Evolutionary conservation across 2,888 invertebrate genomes (phyloP).

Genomic region (Conops quadrifasciatus): DNA sequence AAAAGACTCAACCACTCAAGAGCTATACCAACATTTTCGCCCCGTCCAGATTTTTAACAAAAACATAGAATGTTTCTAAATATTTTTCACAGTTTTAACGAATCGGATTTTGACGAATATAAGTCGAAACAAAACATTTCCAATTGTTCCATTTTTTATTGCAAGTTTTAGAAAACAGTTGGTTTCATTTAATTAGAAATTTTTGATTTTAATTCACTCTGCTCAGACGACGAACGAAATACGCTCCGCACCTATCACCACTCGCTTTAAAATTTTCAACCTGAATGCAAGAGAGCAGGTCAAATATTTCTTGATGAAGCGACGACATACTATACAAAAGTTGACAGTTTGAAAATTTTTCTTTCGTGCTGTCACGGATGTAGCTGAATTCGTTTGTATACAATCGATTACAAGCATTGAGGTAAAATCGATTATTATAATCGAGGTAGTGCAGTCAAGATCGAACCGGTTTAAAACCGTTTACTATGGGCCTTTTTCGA

Average conservation of each 20-base stretch:
- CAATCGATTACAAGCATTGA: too few species aligned
- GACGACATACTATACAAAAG: constrained; percentile 12
- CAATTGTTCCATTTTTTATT: too few species aligned
- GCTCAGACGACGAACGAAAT: constrained; percentile 6
- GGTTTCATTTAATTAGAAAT: background rate
- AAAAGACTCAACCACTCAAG: constrained; percentile 13
- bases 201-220: constrained; percentile 9
- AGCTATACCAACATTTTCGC: background rate
- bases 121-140: too few species aligned
- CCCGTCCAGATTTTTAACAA: constrained; percentile 22
- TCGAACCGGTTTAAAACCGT: too few species aligned
- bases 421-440: too few species aligned
- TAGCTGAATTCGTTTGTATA: too few species aligned
- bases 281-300: constrained; percentile 18
- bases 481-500: too few species aligned
- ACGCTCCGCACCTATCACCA: constrained; percentile 14
- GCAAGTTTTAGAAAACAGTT: too few species aligned
- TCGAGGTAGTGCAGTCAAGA: too few species aligned
- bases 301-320: constrained; percentile 9
- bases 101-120: too few species aligned
- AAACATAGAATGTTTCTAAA: too few species aligned
- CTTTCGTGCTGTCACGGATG: background rate
- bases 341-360: constrained; percentile 8
- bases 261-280: constrained; percentile 22
- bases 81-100: too few species aligned